A percentile compares a stretch with the other conserved stretches of the same genome.
These are phyloP conservation scores for Trichogramma evanescens DNA, from an alignment of 2,888 invertebrate genomes.

Conservation along the genomic window DNA sequence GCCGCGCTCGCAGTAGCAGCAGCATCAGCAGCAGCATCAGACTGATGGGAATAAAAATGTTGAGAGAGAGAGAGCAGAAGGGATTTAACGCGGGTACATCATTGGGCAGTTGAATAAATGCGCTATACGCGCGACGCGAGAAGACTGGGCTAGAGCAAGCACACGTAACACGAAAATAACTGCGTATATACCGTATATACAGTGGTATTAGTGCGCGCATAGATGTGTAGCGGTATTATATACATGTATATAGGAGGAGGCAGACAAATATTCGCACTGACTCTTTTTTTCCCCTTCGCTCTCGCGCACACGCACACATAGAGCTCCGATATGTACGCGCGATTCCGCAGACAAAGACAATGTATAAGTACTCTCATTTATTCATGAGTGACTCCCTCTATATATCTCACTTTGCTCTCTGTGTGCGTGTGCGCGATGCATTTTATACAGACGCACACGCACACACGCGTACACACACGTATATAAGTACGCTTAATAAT, in stretches of 20 bases:
- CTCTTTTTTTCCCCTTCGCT: background rate
- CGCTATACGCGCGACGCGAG: slow-evolving; percentile 14
- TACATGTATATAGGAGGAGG: background rate
- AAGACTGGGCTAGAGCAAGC: no score
- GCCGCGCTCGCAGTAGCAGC: no score
- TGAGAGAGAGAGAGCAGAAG: slow-evolving; percentile 7
- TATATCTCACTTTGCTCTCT: no score
- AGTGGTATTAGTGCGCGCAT: background rate
- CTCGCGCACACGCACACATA: background rate
- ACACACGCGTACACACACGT: background rate
- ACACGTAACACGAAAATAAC: no score
- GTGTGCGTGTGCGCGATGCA: background rate
- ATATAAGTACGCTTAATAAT: slow-evolving; percentile 9
- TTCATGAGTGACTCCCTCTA: slow-evolving; percentile 8
- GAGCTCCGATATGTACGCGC: background rate
- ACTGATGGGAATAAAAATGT: background rate
- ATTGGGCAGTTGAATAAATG: slow-evolving; percentile 20
- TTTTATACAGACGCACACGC: background rate
- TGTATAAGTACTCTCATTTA: slow-evolving; percentile 18
- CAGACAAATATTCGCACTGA: slow-evolving; percentile 21
- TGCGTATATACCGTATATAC: slow-evolving; percentile 16
- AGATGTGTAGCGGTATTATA: no score
- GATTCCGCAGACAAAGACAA: slow-evolving; percentile 16
- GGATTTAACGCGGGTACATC: slow-evolving; percentile 17
- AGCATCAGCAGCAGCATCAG: background rate